Conservation (phyloP, 2,888 invertebrate genomes). For the Cheilosia vernalis region DNA sequence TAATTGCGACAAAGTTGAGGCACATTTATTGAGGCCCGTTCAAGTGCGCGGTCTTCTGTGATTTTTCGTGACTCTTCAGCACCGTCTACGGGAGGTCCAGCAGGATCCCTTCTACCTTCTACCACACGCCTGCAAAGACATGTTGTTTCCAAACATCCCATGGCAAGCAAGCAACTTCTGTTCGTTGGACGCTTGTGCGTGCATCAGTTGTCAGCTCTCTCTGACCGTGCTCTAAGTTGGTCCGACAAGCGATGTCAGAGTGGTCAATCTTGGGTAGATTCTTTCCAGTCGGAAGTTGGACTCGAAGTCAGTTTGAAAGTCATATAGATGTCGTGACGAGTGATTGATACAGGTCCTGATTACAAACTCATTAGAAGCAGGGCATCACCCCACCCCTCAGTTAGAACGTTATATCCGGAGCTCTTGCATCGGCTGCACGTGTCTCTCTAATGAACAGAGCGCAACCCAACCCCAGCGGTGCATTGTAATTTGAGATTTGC, state of each 20-base stretch:
- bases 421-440: constrained; percentile 46
- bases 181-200: constrained; percentile 42
- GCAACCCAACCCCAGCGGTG: background rate
- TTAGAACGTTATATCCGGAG: constrained; percentile 34
- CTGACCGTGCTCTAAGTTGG: background rate
- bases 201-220: constrained; percentile 27
- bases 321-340: constrained; percentile 7
- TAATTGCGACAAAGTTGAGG: constrained; percentile 31
- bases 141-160: constrained; percentile 10
- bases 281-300: constrained; percentile 5
- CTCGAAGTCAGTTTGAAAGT: constrained; percentile 19
- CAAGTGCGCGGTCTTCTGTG: constrained; percentile 24
- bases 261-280: constrained; percentile 4
- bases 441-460: constrained; percentile 44
- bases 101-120: constrained; percentile 21
- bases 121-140: constrained; percentile 1
- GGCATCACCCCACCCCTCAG: too few species aligned
- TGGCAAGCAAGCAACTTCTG: constrained; percentile 13
- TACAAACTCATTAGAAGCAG: constrained; percentile 41
- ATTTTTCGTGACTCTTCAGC: constrained; percentile 39
- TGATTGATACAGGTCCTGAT: constrained; percentile 54
- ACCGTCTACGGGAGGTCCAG: constrained; percentile 39
- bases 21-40: too few species aligned
- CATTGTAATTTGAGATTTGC: constrained; percentile 35
- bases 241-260: constrained; percentile 25